These are phyloP conservation scores for Gopherus flavomarginatus DNA, from an alignment of 2,113 vertebrate species.

Conservation along the genomic window DNA sequence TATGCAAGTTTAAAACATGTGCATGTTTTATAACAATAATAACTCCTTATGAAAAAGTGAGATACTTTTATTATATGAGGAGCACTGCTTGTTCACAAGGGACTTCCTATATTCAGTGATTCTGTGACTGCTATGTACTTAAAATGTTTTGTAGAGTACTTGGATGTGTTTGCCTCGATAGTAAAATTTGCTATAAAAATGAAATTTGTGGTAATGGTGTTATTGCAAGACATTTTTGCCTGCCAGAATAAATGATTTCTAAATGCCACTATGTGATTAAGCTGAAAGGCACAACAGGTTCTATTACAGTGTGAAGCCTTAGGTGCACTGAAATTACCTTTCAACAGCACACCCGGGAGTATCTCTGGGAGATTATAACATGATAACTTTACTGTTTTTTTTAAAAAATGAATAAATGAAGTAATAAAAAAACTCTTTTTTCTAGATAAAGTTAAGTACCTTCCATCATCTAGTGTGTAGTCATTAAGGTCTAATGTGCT, in stretches of 20 bases:
- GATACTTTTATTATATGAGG: slow-evolving; percentile 53
- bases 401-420: slow-evolving; percentile 71
- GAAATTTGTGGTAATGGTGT: slow-evolving; percentile 20
- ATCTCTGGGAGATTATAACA: slow-evolving; percentile 67
- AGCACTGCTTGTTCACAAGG: neutral
- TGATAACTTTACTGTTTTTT: slow-evolving; percentile 66
- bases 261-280: slow-evolving; percentile 73
- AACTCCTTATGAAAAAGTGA: slow-evolving; percentile 50
- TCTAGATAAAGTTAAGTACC: slow-evolving; percentile 63
- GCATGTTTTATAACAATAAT: slow-evolving; percentile 13
- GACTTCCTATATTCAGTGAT: slow-evolving; percentile 48
- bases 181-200: slow-evolving; percentile 73
- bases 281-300: slow-evolving; percentile 66
- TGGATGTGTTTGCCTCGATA: slow-evolving; percentile 63
- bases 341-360: slow-evolving; percentile 60
- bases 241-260: slow-evolving; percentile 60
- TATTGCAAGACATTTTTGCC: slow-evolving; percentile 65
- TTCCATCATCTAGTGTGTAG: slow-evolving; percentile 62
- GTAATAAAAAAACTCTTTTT: slow-evolving; percentile 75
- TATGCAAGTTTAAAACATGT: slow-evolving; percentile 47
- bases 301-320: slow-evolving; percentile 57
- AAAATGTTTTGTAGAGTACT: slow-evolving; percentile 59
- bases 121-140: slow-evolving; percentile 25
- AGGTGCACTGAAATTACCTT: slow-evolving; percentile 69
- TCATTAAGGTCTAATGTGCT: slow-evolving; percentile 72